Base-by-base conservation (phyloP, 2,797 vertebrate genomes). In the Cottoperca gobio region DNA sequence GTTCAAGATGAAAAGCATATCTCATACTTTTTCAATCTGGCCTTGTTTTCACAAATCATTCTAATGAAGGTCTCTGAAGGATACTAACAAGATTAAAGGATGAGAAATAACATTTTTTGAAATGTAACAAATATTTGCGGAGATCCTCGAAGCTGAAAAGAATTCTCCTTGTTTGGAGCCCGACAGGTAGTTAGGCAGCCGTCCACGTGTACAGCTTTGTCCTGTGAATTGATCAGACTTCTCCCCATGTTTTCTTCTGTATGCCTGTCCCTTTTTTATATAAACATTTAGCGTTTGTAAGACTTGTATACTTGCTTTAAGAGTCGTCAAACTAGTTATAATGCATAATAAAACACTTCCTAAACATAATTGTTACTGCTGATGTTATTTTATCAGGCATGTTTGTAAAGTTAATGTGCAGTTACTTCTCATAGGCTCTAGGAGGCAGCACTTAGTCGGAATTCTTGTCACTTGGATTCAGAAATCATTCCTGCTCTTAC, bases 251-350 rank as follows among this genome's bases (percentile, higher is more conserved):
- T 83, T 73, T 80, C 48, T 60, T 66, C 45, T 69, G 16, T 76
- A 31, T 8, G 40, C 80, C 58, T 61, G 53, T 48, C 53, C 43
- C 24, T 6, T 55, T 71, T 78, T 84, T 76, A 81, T 86, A 76
- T 74, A 63, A 83, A 74, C 69, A 66, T 78, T 84, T 89, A 85
- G 86, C 70, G 82, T 89, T 91, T 89, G 76, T 90, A 90, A 88
- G 70, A 85, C 82, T 80, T 90, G 86, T 87, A 88, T 81, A 82
- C 83, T 83, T 83, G 58, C 79, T 83, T 90, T 79, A 82, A 82
- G 58, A 83, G 46, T 80, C 65, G 46, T 86, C 66, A 78, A 76
- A 83, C 63, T 90, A 88, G 80, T 82, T 77, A 75, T 85, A 53
- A 75, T 57, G 37, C 55, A 68, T 79, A 59, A 69, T 74, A 66